phyloP scores from a whole-genome alignment of 2,888 invertebrate genomes.

The Neocrepidodera transversa region DNA sequence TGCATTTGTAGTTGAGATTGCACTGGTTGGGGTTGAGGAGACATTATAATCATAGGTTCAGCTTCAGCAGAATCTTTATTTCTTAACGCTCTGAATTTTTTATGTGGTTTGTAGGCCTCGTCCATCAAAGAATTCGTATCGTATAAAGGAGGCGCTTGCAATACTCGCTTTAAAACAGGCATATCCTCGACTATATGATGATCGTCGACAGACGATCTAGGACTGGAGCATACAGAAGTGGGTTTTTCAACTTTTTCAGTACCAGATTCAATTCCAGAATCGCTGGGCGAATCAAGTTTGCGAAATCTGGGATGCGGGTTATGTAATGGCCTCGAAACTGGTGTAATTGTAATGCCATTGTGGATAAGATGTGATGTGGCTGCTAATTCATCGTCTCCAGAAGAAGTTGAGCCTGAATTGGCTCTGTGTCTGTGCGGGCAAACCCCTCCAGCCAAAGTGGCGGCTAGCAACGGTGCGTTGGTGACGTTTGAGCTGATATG shows the following conservation, averaged over 20 bases:
- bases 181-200: conserved; percentile 81
- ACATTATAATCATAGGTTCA: conserved; percentile 66
- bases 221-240: conserved; percentile 85
- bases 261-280: conserved; percentile 92
- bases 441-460: conserved; percentile 74
- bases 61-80: conserved; percentile 81
- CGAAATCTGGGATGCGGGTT: conserved; percentile 67
- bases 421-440: conserved; percentile 78
- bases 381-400: conserved; percentile 80
- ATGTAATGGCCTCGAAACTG: conserved; percentile 66
- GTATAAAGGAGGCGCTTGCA: conserved; percentile 91
- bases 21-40: conserved; percentile 49
- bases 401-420: conserved; percentile 76
- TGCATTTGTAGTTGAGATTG: conserved; percentile 51
- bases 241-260: conserved; percentile 86
- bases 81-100: conserved; percentile 88
- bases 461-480: conserved; percentile 76
- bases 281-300: conserved; percentile 89
- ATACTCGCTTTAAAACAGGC: conserved; percentile 91
- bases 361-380: conserved; percentile 76
- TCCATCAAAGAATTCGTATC: conserved; percentile 92
- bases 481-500: conserved; percentile 69
- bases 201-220: conserved; percentile 76
- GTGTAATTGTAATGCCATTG: conserved; percentile 77
- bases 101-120: conserved; percentile 94